phyloP scores from a whole-genome alignment of 2,113 vertebrate genomes.

The Ia io region DNA sequence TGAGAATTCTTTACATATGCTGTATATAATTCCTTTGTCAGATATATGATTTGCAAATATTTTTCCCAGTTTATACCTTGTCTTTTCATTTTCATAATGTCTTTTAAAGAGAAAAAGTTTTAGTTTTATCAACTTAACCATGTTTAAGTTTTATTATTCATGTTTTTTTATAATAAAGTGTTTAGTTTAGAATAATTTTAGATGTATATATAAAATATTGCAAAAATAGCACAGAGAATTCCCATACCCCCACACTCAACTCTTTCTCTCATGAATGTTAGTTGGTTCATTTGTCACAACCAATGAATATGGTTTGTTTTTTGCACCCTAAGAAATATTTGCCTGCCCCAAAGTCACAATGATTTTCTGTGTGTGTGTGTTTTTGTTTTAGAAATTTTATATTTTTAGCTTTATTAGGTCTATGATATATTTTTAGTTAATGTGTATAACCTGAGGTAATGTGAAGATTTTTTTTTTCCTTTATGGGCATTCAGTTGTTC shows the following conservation, averaged over 20 bases:
- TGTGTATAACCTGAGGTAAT: not conserved
- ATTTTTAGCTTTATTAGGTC: constrained; percentile 10
- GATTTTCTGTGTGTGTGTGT: not conserved
- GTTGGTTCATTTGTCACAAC: not conserved
- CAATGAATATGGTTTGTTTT: not conserved
- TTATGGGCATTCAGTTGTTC: not conserved
- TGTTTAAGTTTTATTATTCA: not conserved
- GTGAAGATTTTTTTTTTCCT: not conserved
- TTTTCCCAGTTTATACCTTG: not conserved
- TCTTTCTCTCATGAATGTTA: not conserved
- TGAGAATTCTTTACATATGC: not conserved
- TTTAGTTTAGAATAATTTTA: not conserved
- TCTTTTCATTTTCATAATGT: constrained; percentile 2
- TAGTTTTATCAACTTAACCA: not conserved
- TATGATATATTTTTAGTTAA: not conserved
- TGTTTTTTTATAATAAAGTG: not conserved
- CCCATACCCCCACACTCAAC: not conserved
- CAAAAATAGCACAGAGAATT: not conserved
- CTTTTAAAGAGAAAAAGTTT: not conserved
- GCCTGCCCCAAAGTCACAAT: not conserved
- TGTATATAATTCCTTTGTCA: constrained; percentile 1
- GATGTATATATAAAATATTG: not conserved
- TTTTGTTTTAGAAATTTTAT: not conserved
- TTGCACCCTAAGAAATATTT: not conserved
- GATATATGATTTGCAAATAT: not conserved